Evolutionary conservation across 2,113 vertebrate species (phyloP).

Genomic region (Tragulus kanchil): DNA sequence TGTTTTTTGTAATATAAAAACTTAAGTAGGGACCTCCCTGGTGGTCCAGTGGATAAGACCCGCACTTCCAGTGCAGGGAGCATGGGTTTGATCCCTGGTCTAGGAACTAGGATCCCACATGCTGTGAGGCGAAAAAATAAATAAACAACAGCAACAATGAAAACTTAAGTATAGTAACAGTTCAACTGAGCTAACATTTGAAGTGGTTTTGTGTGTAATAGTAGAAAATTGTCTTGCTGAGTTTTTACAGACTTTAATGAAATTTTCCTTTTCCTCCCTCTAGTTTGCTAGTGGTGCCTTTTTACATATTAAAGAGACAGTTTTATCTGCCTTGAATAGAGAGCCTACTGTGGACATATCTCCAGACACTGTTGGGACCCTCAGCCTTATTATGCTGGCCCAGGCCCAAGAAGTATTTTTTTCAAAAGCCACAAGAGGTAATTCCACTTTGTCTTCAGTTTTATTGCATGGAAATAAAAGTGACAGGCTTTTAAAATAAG

Average conservation of each 20-base stretch:
- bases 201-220: constrained; percentile 43
- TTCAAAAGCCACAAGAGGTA: constrained; percentile 98
- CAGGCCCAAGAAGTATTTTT: constrained; percentile 99
- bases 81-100: no score
- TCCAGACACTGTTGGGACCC: constrained; percentile 96
- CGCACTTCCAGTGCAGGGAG: no score
- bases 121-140: no score
- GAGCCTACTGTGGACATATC: constrained; percentile 99
- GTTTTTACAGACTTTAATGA: constrained; percentile 23
- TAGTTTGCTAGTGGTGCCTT: constrained; percentile 98
- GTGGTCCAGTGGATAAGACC: no score
- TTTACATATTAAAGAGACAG: constrained; percentile 98
- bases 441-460: constrained; percentile 53
- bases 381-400: constrained; percentile 98
- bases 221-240: constrained; percentile 55
- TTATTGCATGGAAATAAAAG: constrained; percentile 51
- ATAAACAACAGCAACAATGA: neutral
- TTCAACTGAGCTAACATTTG: constrained; percentile 45
- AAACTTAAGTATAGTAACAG: neutral
- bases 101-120: no score
- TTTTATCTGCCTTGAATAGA: constrained; percentile 95
- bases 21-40: neutral
- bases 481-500: constrained; percentile 42
- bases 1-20: neutral
- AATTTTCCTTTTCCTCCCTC: neutral